Evolutionary conservation across 2,113 vertebrate species (phyloP).

Genomic region (Cryptotis parvus): DNA sequence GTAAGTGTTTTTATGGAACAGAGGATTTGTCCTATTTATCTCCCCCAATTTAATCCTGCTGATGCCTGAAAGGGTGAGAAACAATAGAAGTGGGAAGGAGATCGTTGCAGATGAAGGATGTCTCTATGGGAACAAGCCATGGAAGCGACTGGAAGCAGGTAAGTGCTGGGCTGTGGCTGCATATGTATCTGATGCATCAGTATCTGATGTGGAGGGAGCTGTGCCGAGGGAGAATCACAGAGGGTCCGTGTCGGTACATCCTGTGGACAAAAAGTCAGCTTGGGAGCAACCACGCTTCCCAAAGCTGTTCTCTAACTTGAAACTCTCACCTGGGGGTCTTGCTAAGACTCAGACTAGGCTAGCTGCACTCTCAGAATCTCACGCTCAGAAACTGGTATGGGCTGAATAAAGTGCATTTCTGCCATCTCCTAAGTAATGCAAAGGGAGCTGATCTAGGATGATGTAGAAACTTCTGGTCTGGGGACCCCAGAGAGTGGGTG

Average conservation of each 20-base stretch:
- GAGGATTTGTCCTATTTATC: conserved; percentile 68
- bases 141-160: not conserved
- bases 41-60: conserved; percentile 72
- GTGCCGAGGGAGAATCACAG: not conserved
- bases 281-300: too few relatives aligned
- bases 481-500: not conserved
- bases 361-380: not conserved
- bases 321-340: not conserved
- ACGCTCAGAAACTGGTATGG: not conserved
- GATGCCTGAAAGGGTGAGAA: conserved; percentile 62
- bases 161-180: too few relatives aligned
- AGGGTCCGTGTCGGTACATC: not conserved
- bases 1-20: conserved; percentile 61
- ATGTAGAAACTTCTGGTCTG: not conserved
- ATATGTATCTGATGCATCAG: too few relatives aligned
- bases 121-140: not conserved
- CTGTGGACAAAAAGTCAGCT: not conserved
- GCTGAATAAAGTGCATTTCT: not conserved
- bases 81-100: conserved; percentile 22
- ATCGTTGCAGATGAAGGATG: conserved; percentile 35
- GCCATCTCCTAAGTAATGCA: not conserved
- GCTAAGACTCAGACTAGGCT: not conserved
- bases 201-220: not conserved
- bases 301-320: not conserved
- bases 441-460: not conserved